phyloP scores from a whole-genome alignment of 2,797 vertebrate species.

The Gallirallus australis region DNA sequence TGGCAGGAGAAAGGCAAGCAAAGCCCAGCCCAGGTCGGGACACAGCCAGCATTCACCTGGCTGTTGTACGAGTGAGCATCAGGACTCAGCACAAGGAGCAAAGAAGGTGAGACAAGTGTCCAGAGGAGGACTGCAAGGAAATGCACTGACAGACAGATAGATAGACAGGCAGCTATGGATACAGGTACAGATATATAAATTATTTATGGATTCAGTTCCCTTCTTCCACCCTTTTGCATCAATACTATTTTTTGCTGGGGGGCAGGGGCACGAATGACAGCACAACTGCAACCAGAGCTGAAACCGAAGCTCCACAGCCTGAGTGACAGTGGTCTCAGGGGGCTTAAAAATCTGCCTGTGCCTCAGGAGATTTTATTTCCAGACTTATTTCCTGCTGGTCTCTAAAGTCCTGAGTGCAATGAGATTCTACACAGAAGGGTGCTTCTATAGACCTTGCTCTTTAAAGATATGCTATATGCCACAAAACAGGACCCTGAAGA shows the following conservation, averaged over 20 bases:
- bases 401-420: neutral
- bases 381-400: neutral
- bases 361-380: neutral
- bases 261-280: neutral
- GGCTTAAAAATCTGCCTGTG: neutral
- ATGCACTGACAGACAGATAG: neutral
- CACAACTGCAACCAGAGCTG: neutral
- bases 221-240: neutral
- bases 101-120: neutral
- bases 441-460: neutral
- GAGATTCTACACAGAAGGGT: neutral
- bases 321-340: neutral
- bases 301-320: neutral
- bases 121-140: neutral
- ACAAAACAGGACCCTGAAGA: neutral
- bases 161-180: neutral
- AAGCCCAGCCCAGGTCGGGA: neutral
- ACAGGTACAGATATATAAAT: neutral
- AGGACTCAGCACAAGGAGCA: neutral
- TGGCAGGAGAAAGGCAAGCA: neutral
- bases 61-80: neutral
- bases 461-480: neutral
- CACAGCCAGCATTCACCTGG: rapidly evolving
- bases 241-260: rapidly evolving
- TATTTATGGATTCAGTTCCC: neutral